Percentiles rank a stretch among this genome's conserved stretches.
Evolutionary conservation across 1,140 invertebrate species (phyloP).

Genomic region (Lasaia peninsularis): DNA sequence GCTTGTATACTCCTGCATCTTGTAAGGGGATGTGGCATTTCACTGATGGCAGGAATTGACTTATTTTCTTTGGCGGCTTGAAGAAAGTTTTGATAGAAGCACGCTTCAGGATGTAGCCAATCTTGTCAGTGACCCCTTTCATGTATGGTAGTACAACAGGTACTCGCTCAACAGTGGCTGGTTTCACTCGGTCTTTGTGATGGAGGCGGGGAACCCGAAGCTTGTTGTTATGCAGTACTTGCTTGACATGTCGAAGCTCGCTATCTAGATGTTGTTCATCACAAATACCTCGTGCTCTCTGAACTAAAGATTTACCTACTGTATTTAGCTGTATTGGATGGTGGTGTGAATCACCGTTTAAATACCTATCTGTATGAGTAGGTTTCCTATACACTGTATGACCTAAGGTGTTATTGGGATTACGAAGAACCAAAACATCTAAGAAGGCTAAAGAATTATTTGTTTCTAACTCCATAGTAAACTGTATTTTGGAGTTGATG

Average conservation of each 20-base stretch:
- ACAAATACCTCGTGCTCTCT: not conserved
- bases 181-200: not conserved
- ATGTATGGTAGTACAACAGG: not conserved
- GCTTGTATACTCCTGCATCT: too few relatives aligned
- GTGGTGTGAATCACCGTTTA: not conserved
- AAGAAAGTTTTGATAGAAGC: constrained; percentile 13
- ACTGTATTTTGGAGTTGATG: not conserved
- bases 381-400: not conserved
- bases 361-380: not conserved
- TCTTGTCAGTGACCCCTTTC: not conserved
- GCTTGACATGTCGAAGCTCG: not conserved
- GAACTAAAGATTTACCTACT: not conserved
- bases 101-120: constrained; percentile 14
- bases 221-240: not conserved
- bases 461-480: too few relatives aligned
- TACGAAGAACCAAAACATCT: not conserved
- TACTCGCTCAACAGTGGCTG: not conserved
- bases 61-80: constrained; percentile 13
- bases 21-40: constrained; percentile 12
- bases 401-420: not conserved
- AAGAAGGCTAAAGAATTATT: constrained; percentile 1
- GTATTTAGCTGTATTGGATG: too few relatives aligned
- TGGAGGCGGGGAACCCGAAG: not conserved
- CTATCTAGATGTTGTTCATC: too few relatives aligned
- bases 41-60: not conserved